Evolutionary conservation across 1,140 invertebrate species (phyloP), one percentile per base, ranked within the genome.

Genomic region (Campoletis sonorensis): DNA sequence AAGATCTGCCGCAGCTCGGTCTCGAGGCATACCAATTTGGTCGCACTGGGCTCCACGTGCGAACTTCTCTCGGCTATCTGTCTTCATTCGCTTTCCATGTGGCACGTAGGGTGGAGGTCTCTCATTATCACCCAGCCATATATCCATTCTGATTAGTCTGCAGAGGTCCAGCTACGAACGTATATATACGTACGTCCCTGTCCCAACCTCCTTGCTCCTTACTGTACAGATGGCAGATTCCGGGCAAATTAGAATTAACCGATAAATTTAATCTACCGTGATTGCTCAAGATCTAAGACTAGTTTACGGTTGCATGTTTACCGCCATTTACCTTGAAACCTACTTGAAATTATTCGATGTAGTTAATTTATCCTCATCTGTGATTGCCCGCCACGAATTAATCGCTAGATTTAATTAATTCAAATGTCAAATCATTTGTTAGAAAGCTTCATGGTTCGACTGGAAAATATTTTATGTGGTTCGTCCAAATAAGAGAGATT

Each of bases 61-160:
- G 77, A 81, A 84, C 82, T 77, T 64, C 81, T 64, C 81, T 45
- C 80, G 81, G 86, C 86, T 87, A 87, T 87, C 86, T 87, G 84
- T 87, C 86, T 87, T 87, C 86, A 87, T 87, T 87, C 86, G 85
- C 84, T 82, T 77, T 81, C 83, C 86, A 85, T 81, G 86, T 86
- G 86, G 84, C 86, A 84, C 78, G 80, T 83, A 54, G 84, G 86
- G 84, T 86, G 85, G 85, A 77, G 83, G 84, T 85, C 85, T 81
- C 86, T 87, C 86, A 87, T 87, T 87, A 87, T 87, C 86, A 87
- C 84, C 84, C 85, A 75, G 80, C 82, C 86, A 85, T 87, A 87
- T 87, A 64, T 64, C 86, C 85, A 87, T 87, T 84, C 86, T 87
- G 86, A 87, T 87, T 87, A 87, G 84, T 85, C 82, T 81, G 49